A percentile compares a stretch with the other conserved stretches of the same genome.
Conservation (phyloP, 2,113 vertebrate species). For the Gymnogyps californianus region DNA sequence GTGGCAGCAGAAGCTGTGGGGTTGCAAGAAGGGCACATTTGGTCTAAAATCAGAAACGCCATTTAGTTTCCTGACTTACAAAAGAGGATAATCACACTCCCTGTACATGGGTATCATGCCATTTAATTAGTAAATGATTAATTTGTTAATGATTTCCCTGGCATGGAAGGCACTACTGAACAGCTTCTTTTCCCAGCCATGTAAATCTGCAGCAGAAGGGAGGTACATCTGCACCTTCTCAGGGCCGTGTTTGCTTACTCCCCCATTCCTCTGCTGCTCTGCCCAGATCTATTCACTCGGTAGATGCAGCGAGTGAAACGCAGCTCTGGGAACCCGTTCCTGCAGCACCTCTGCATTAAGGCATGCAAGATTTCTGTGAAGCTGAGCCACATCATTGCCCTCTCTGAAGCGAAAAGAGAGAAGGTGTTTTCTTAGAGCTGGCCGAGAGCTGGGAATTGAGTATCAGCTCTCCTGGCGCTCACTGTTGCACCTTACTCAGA, state of each 20-base stretch:
- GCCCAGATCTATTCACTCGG: neutral
- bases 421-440: neutral
- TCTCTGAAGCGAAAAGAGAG: neutral
- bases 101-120: conserved; percentile 53
- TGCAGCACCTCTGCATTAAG: neutral
- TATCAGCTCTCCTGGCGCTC: neutral
- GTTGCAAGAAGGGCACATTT: neutral
- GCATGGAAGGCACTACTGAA: conserved; percentile 37
- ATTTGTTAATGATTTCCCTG: conserved; percentile 66
- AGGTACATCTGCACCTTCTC: conserved; percentile 40
- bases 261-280: neutral
- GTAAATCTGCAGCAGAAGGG: conserved; percentile 35
- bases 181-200: conserved; percentile 39
- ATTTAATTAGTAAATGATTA: conserved; percentile 67
- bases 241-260: neutral
- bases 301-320: neutral
- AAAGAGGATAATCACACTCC: conserved; percentile 42
- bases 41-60: neutral
- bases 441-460: neutral
- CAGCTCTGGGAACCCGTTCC: neutral
- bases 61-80: conserved; percentile 4
- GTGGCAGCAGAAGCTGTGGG: neutral
- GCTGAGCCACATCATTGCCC: neutral
- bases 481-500: neutral
- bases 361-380: neutral